These are phyloP conservation scores for Drepana arcuata DNA, from an alignment of 1,140 invertebrate species.

Conservation along the genomic window DNA sequence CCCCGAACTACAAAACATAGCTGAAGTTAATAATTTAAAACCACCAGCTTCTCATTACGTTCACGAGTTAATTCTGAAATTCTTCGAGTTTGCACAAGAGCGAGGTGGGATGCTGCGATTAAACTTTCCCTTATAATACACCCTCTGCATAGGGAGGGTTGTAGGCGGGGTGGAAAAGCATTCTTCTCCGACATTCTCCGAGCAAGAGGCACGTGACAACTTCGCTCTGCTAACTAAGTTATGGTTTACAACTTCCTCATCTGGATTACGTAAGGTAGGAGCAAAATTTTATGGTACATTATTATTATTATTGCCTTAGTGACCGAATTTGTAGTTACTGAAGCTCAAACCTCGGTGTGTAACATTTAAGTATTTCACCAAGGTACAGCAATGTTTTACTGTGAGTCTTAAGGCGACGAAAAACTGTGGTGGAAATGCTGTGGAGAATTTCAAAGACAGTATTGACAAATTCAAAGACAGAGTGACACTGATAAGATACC, in stretches of 20 bases:
- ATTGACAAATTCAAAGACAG: too few species aligned
- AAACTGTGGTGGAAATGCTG: too few species aligned
- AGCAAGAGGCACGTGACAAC: conserved; percentile 7
- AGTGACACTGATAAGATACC: too few species aligned
- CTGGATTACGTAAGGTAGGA: not conserved
- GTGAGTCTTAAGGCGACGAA: not conserved
- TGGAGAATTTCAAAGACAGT: too few species aligned
- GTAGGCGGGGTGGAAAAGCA: not conserved
- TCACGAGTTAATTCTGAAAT: conserved; percentile 14
- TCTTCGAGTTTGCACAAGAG: conserved; percentile 3
- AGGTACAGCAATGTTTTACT: not conserved
- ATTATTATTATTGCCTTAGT: not conserved
- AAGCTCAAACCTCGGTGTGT: not conserved
- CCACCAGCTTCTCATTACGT: conserved; percentile 13
- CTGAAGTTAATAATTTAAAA: too few species aligned
- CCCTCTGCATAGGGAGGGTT: not conserved
- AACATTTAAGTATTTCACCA: not conserved
- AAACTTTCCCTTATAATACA: conserved; percentile 15
- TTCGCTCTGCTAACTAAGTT: not conserved
- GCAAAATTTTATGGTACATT: not conserved
- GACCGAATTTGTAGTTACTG: too few species aligned
- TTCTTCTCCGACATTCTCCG: conserved; percentile 5
- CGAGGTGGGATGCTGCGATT: conserved; percentile 4
- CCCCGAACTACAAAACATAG: too few species aligned
- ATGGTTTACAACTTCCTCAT: not conserved